Evolutionary conservation across 2,888 invertebrate species (phyloP).

Genomic region (Malachius bipustulatus): DNA sequence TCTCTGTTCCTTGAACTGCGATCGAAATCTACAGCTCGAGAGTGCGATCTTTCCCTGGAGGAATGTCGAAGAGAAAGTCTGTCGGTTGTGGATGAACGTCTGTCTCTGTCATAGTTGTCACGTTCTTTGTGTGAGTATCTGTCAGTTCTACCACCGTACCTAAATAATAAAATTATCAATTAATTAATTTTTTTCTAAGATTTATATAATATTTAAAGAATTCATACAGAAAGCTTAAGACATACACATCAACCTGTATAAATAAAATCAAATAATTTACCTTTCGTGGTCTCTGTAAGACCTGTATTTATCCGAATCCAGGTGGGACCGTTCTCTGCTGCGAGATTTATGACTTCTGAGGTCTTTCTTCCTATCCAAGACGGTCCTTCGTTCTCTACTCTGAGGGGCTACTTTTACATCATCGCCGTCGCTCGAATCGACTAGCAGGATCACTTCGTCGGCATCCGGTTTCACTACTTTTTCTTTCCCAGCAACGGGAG

Average conservation of each 20-base stretch:
- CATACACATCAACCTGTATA: too few species aligned
- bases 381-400: conserved; percentile 35
- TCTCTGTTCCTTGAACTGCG: conserved; percentile 17
- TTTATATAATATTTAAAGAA: too few species aligned
- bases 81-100: conserved; percentile 26
- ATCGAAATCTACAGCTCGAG: conserved; percentile 15
- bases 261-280: too few species aligned
- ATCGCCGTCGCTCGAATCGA: conserved; percentile 53
- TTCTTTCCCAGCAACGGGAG: conserved; percentile 19
- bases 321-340: conserved; percentile 20
- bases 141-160: too few species aligned
- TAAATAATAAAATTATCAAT: too few species aligned
- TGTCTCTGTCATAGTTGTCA: conserved; percentile 22
- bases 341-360: conserved; percentile 5
- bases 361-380: conserved; percentile 28
- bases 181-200: too few species aligned
- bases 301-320: too few species aligned
- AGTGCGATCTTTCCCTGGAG: conserved; percentile 24
- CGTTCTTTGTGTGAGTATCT: too few species aligned
- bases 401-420: conserved; percentile 37
- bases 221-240: too few species aligned
- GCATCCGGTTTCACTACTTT: conserved; percentile 34
- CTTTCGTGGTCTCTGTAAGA: too few species aligned
- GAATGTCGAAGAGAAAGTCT: conserved; percentile 22
- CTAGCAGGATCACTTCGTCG: conserved; percentile 49